These are phyloP conservation scores for Phataginus tricuspis DNA, from an alignment of 2,797 vertebrate species.

Conservation along the genomic window DNA sequence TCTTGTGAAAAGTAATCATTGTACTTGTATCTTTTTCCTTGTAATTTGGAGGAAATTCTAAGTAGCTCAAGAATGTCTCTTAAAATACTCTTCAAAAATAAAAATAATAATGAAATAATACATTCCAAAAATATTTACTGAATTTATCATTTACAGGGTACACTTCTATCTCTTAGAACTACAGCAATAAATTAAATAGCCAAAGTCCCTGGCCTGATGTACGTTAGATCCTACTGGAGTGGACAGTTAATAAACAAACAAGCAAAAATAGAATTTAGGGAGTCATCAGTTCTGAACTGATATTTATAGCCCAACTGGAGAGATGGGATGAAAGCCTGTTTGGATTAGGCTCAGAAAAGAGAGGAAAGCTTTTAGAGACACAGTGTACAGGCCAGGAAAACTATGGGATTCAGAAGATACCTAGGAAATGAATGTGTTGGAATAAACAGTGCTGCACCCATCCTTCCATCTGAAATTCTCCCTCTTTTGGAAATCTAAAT, in stretches of 20 bases:
- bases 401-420: neutral
- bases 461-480: neutral
- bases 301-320: neutral
- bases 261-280: neutral
- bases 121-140: neutral
- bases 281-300: neutral
- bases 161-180: neutral
- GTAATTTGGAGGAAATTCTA: neutral
- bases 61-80: neutral
- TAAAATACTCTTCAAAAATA: neutral
- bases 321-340: neutral
- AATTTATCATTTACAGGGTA: neutral
- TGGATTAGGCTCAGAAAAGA: neutral
- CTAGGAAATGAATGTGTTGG: neutral
- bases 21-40: neutral
- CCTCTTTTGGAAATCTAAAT: neutral
- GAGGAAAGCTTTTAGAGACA: neutral
- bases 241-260: conserved; percentile 15
- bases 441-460: neutral
- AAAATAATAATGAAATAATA: neutral
- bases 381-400: neutral
- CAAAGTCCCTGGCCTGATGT: neutral
- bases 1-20: neutral
- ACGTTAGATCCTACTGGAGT: neutral
- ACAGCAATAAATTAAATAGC: neutral